Percentiles rank a stretch among this genome's conserved stretches.
Evolutionary conservation across 1,140 invertebrate species (phyloP).

Genomic region (Heliothis virescens): DNA sequence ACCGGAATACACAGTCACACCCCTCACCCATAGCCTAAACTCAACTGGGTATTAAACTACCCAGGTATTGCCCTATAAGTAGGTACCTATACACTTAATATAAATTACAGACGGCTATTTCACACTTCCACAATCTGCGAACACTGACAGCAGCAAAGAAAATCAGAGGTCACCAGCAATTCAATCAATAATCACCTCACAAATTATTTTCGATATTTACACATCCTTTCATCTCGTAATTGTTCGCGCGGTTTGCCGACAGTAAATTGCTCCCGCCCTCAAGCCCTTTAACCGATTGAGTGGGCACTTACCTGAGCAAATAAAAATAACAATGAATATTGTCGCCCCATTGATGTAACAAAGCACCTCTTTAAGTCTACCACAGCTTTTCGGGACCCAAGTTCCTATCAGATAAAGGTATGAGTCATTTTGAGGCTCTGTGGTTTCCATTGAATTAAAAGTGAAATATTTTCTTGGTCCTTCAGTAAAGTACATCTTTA

Average conservation of each 20-base stretch:
- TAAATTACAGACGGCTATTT: no score
- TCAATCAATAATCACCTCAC: not conserved
- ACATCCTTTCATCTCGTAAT: conserved; percentile 37
- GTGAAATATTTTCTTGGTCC: no score
- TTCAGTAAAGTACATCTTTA: no score
- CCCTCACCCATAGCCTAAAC: no score
- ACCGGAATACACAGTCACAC: no score
- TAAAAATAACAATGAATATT: conserved; percentile 43
- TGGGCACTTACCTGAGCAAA: conserved; percentile 35
- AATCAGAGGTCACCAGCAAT: not conserved
- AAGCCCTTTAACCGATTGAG: conserved; percentile 22
- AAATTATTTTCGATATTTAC: conserved; percentile 23
- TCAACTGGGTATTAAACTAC: no score
- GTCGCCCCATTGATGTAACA: conserved; percentile 14
- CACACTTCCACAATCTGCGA: no score
- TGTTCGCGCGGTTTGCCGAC: conserved; percentile 24
- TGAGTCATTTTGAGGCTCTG: not conserved
- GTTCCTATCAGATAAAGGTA: not conserved
- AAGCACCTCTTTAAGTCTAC: not conserved
- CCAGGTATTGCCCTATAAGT: no score
- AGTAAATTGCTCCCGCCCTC: conserved; percentile 18
- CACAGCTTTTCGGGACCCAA: not conserved
- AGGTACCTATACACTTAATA: no score
- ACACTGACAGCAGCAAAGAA: no score
- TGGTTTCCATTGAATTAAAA: not conserved